Conservation (phyloP, 2,888 invertebrate species). For the Mythimna ferrago region DNA sequence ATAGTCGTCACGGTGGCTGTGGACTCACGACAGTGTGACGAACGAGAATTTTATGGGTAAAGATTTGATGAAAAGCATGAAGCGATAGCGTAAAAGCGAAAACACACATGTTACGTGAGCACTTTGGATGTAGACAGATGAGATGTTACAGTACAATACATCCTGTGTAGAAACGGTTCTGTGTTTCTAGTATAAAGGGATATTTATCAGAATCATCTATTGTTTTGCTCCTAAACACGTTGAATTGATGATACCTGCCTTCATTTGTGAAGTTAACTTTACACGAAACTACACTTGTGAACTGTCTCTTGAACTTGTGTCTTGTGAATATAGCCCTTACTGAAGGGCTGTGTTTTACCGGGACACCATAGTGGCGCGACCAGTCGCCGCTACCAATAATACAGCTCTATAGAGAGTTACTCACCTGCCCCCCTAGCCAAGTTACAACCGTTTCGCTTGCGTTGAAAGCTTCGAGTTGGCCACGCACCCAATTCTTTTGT, state of each 20-base stretch:
- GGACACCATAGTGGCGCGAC: no score
- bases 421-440: no score
- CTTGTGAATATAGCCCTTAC: no score
- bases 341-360: no score
- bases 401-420: no score
- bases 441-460: no score
- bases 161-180: neutral
- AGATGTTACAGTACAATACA: conserved; percentile 14
- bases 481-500: no score
- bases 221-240: neutral
- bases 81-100: conserved; percentile 60
- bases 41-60: conserved; percentile 63
- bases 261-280: neutral
- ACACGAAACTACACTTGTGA: neutral
- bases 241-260: neutral
- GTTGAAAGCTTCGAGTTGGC: no score
- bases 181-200: neutral
- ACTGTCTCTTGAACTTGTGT: no score
- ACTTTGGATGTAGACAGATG: conserved; percentile 24
- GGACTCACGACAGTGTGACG: conserved; percentile 65
- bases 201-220: neutral
- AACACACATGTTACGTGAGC: conserved; percentile 62
- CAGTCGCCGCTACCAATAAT: no score
- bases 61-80: conserved; percentile 57
- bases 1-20: conserved; percentile 46